phyloP scores from a whole-genome alignment of 2,113 vertebrate genomes.

The Bubalus kerabau region DNA sequence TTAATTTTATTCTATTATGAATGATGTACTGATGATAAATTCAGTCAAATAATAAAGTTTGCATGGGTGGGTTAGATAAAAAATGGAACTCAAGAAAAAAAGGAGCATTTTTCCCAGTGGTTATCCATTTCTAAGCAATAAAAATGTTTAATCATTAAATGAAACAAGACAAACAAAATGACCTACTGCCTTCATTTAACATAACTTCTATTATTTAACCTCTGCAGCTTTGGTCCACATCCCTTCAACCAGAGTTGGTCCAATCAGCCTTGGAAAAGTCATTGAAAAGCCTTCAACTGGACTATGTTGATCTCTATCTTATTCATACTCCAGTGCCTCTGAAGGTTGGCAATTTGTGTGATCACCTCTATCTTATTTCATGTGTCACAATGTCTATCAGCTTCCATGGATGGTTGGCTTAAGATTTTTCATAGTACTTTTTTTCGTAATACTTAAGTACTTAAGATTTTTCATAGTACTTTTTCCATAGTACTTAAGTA shows the following conservation, averaged over 20 bases:
- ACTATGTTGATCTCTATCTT: constrained; percentile 52
- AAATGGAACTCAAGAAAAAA: neutral
- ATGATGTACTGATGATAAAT: neutral
- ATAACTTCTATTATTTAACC: neutral
- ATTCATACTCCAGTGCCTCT: constrained; percentile 83
- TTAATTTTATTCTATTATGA: neutral
- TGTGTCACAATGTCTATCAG: neutral
- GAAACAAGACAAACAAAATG: neutral
- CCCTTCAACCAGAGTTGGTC: constrained; percentile 80
- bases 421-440: neutral
- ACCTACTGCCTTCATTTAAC: neutral
- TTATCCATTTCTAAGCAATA: neutral
- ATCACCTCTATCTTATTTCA: neutral
- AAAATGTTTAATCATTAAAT: neutral
- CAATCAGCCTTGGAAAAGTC: constrained; percentile 80
- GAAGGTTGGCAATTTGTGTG: constrained; percentile 69
- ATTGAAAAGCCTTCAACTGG: constrained; percentile 78
- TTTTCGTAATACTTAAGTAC: neutral
- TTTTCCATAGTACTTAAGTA: neutral
- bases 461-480: neutral
- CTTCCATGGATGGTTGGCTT: neutral
- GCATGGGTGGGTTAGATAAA: neutral
- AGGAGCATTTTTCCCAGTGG: neutral
- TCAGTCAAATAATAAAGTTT: neutral
- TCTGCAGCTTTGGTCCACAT: constrained; percentile 83